Conservation (phyloP, 2,888 invertebrate genomes). For the Ametastegia equiseti region DNA sequence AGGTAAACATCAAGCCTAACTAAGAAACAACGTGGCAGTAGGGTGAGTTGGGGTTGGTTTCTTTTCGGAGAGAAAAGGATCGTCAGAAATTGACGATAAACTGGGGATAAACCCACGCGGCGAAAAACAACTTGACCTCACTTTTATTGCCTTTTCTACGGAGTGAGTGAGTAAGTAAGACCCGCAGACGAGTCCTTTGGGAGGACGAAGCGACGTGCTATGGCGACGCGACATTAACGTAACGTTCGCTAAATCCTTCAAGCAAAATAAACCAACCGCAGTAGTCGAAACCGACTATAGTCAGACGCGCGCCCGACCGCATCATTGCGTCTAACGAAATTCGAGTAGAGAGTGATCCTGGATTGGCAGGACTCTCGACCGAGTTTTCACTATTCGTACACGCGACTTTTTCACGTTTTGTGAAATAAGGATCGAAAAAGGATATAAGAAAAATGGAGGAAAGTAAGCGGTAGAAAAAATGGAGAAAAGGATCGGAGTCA, state of each 20-base stretch:
- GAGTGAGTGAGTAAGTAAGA: slow-evolving; percentile 29
- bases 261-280: slow-evolving; percentile 16
- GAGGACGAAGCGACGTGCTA: slow-evolving; percentile 21
- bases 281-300: slow-evolving; percentile 9
- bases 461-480: too few relatives aligned
- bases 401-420: not conserved
- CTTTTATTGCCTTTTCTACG: slow-evolving; percentile 33
- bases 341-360: too few relatives aligned
- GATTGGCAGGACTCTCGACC: too few relatives aligned
- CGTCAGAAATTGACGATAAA: slow-evolving; percentile 44
- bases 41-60: slow-evolving; percentile 25
- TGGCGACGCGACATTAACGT: slow-evolving; percentile 32
- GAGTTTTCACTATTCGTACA: not conserved
- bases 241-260: slow-evolving; percentile 29
- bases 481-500: not conserved
- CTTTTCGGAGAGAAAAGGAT: slow-evolving; percentile 8
- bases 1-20: slow-evolving; percentile 5
- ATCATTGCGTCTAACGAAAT: too few relatives aligned
- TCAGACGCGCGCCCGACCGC: slow-evolving; percentile 3
- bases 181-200: slow-evolving; percentile 35
- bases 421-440: not conserved
- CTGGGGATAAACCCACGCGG: slow-evolving; percentile 35
- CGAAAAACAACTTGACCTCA: slow-evolving; percentile 38
- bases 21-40: slow-evolving; percentile 26
- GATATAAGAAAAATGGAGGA: not conserved